Evolutionary conservation across 2,797 vertebrate genomes (phyloP), one percentile per base, ranked within the genome.

Genomic region (Clamator glandarius): DNA sequence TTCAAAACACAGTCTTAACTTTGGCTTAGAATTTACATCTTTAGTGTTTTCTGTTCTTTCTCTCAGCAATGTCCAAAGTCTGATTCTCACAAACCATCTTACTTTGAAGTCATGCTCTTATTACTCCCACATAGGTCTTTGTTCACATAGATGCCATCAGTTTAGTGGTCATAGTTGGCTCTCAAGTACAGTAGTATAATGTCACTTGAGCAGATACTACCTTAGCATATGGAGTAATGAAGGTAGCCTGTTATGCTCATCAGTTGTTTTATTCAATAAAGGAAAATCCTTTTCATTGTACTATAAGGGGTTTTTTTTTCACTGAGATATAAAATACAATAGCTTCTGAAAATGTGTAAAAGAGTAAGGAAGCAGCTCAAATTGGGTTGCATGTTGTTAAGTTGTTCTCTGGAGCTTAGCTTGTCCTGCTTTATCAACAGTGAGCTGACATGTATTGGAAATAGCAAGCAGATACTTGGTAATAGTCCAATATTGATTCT

Each of bases 121-220:
- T 3, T 62, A 8, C 24, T 88, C n/a, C 35, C n/a, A 44, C 31
- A 21, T 8, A 39, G 11, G 9, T 59, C 39, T 48, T 72, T 57
- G 35, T 59, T 81, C 42, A 36, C 35, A 59, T 10, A 26, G 57
- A 15, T 35, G 24, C 15, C 35, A 8, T 39, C 24, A 17, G 15
- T 57, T 63, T 63, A 48, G 42, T 73, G 57, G 36, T 84, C 39
- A 54, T 17, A 88, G 52, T 12, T 80, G 39, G 5, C 14, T 44
- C 42, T 16, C 42, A 46, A 44, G 28, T 58, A 15, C 9, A 58
- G 2, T 9, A 33, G 42, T 11, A 48, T 0, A 1, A 24, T 70
- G n/a, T n/a, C n/a, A 39, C 74, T 70, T n/a, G 39, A 78, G 57
- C 13, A 64, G 54, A 44, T 11, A 6, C 20, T 70, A 1, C 41